Evolutionary conservation across 2,888 invertebrate genomes (phyloP).

Genomic region (Agrochola lychnidis): DNA sequence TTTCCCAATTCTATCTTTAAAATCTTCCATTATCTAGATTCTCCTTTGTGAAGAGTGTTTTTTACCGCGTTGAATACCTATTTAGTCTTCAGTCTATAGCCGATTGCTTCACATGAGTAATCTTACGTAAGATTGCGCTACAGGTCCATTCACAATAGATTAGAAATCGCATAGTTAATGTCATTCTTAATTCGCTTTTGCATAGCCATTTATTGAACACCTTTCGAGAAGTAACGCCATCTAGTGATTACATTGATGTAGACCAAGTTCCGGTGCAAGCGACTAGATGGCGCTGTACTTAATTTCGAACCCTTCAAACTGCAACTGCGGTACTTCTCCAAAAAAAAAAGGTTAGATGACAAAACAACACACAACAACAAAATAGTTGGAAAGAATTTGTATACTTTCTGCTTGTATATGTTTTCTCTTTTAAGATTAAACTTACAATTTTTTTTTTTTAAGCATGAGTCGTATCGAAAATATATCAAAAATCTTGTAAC

Average conservation of each 20-base stretch:
- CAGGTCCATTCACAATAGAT: constrained; percentile 56
- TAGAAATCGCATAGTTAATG: constrained; percentile 61
- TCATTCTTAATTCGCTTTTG: constrained; percentile 43
- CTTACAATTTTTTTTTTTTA: neutral
- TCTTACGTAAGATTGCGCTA: constrained; percentile 56
- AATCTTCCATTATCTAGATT: constrained; percentile 39
- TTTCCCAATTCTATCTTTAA: constrained; percentile 7
- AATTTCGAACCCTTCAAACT: constrained; percentile 8
- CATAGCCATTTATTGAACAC: constrained; percentile 41
- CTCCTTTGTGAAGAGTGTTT: neutral
- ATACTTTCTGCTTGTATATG: neutral
- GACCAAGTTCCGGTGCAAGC: neutral
- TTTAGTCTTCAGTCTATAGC: constrained; percentile 36
- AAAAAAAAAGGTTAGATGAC: neutral
- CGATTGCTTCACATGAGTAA: constrained; percentile 51
- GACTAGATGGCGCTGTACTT: constrained; percentile 58
- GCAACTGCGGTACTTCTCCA: neutral
- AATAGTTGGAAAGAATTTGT: neutral
- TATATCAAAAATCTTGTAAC: constrained; percentile 16
- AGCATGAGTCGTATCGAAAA: neutral
- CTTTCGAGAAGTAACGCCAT: constrained; percentile 48
- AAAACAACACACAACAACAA: neutral
- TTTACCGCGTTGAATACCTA: constrained; percentile 12
- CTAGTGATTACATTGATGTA: constrained; percentile 22
- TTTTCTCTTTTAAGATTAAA: neutral